Evolutionary conservation across 2,888 invertebrate genomes (phyloP).

Genomic region (Pharmacophagus antenor): DNA sequence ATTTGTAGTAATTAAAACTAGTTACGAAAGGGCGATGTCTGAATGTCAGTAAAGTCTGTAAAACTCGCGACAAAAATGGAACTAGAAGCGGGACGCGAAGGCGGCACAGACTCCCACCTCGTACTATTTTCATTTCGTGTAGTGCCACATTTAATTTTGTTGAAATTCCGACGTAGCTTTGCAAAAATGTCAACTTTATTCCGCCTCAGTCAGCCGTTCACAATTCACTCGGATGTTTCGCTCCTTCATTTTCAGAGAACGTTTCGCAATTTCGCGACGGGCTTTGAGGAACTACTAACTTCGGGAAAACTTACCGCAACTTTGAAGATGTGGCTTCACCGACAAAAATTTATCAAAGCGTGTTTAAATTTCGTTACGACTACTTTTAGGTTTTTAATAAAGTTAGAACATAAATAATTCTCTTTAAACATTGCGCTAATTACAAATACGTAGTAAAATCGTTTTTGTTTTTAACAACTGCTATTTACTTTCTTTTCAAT

Average conservation of each 20-base stretch:
- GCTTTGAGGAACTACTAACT: conserved; percentile 80
- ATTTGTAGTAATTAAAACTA: conserved; percentile 2
- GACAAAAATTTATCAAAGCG: conserved; percentile 76
- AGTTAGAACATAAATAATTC: conserved; percentile 3
- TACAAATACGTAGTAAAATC: neutral
- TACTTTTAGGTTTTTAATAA: conserved; percentile 48
- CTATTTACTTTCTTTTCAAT: no score
- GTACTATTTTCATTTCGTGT: conserved; percentile 77
- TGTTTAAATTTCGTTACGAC: conserved; percentile 79
- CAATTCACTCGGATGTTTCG: conserved; percentile 73
- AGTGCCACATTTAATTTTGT: conserved; percentile 80
- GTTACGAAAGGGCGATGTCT: conserved; percentile 1
- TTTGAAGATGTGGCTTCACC: conserved; percentile 72
- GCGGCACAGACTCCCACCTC: conserved; percentile 41
- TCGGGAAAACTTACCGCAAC: conserved; percentile 75
- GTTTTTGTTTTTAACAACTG: no score
- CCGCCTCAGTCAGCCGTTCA: conserved; percentile 75
- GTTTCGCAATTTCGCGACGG: conserved; percentile 73
- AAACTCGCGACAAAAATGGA: conserved; percentile 59
- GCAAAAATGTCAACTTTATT: conserved; percentile 81
- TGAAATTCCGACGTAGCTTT: conserved; percentile 80
- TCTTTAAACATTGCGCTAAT: neutral
- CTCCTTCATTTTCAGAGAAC: conserved; percentile 77
- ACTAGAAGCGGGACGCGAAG: conserved; percentile 33
- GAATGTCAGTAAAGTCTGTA: conserved; percentile 30